Evolutionary conservation across 2,797 vertebrate genomes (phyloP).

Genomic region (Furcifer pardalis): DNA sequence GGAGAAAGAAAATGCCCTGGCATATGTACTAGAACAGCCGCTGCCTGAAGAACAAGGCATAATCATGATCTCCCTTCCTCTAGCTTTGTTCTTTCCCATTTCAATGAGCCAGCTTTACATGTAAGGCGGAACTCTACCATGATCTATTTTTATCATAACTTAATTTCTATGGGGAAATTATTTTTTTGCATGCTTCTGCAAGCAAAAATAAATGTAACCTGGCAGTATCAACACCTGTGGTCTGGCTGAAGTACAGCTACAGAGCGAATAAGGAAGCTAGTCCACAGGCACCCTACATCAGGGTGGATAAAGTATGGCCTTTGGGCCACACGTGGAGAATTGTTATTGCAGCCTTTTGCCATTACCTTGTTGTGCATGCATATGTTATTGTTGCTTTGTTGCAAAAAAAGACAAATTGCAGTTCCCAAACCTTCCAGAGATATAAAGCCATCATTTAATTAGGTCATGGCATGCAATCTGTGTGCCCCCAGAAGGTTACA

Average conservation of each 20-base stretch:
- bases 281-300: not conserved
- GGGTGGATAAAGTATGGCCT: no score
- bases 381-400: no score
- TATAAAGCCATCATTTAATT: no score
- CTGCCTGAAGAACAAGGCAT: slow-evolving; percentile 53
- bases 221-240: not conserved
- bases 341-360: no score
- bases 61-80: not conserved
- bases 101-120: slow-evolving; percentile 53
- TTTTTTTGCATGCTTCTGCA: not conserved
- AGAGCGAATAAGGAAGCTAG: not conserved
- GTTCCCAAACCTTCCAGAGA: no score
- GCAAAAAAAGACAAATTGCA: no score
- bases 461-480: no score
- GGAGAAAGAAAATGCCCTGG: slow-evolving; percentile 34
- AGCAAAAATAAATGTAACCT: not conserved
- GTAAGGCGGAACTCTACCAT: slow-evolving; percentile 16
- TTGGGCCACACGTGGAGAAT: no score
- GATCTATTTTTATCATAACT: slow-evolving; percentile 51
- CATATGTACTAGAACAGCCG: slow-evolving; percentile 41
- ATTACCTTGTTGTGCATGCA: no score
- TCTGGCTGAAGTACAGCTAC: not conserved
- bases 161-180: not conserved
- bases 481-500: no score
- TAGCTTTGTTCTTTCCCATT: slow-evolving; percentile 49